Conservation (phyloP, 2,888 invertebrate species). For the Sarcophaga caerulescens region DNA sequence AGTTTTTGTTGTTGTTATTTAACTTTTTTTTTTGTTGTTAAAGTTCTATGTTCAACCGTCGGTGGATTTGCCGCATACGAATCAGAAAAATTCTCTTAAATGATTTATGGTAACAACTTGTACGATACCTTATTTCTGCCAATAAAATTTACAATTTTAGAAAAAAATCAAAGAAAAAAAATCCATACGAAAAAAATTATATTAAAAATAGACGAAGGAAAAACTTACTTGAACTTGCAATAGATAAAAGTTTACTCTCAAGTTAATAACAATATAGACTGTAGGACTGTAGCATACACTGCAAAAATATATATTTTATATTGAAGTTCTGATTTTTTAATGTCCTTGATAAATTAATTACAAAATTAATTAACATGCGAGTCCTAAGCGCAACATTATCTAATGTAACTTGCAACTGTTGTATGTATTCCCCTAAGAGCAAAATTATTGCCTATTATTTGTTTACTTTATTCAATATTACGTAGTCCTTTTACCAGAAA, state of each 20-base stretch:
- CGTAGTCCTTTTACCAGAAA: too few relatives aligned
- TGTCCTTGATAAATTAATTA: too few relatives aligned
- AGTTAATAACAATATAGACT: conserved; percentile 32
- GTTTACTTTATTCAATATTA: too few relatives aligned
- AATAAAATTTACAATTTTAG: conserved; percentile 54
- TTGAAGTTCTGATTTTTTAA: too few relatives aligned
- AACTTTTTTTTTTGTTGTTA: too few relatives aligned
- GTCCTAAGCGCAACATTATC: too few relatives aligned
- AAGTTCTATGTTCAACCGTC: conserved; percentile 60
- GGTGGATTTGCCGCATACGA: conserved; percentile 60
- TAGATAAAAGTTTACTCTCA: conserved; percentile 51
- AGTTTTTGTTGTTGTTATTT: conserved; percentile 18
- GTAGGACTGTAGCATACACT: conserved; percentile 34
- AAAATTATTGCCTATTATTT: too few relatives aligned
- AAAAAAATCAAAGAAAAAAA: conserved; percentile 5
- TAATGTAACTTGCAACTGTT: too few relatives aligned
- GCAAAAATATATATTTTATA: background rate
- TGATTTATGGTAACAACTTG: conserved; percentile 68
- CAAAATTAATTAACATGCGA: too few relatives aligned
- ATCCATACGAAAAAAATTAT: background rate
- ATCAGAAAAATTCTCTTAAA: conserved; percentile 65
- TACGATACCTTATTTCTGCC: conserved; percentile 57
- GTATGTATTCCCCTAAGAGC: too few relatives aligned
- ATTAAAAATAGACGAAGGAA: conserved; percentile 8
- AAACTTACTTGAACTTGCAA: conserved; percentile 61